Conservation (phyloP, 2,797 vertebrate species). For the Halcyon badia region DNA sequence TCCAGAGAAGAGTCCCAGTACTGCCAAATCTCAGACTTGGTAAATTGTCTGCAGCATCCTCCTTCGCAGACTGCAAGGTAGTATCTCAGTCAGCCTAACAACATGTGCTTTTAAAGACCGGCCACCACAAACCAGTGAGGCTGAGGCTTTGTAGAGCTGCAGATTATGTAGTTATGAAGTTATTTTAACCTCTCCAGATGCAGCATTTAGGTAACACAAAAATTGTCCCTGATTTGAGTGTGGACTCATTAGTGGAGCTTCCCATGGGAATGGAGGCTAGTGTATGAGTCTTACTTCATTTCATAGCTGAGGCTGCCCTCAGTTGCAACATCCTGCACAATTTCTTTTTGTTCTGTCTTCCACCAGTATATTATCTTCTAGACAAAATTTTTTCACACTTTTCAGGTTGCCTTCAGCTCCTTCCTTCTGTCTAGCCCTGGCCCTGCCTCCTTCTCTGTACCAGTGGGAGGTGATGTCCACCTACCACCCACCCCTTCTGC, state of each 20-base stretch:
- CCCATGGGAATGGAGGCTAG: not conserved
- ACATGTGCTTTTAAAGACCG: not conserved
- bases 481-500: not conserved
- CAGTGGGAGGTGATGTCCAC: not conserved
- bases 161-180: not conserved
- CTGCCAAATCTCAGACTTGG: not conserved
- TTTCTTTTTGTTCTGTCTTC: not conserved
- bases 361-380: not conserved
- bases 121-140: not conserved
- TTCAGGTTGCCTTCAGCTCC: not conserved
- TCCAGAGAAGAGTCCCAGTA: not conserved
- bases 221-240: not conserved
- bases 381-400: not conserved
- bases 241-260: fast-evolving
- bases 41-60: not conserved
- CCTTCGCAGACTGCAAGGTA: not conserved
- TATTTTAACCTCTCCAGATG: not conserved
- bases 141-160: not conserved
- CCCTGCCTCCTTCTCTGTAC: not conserved
- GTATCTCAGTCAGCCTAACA: not conserved
- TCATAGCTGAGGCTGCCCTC: not conserved
- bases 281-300: not conserved
- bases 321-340: not conserved
- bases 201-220: not conserved
- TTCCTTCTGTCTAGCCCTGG: not conserved